A percentile compares a stretch with the other conserved stretches of the same genome.
These are phyloP conservation scores for Cataglyphis altisquamis DNA, from an alignment of 2,888 invertebrate genomes.

Conservation along the genomic window DNA sequence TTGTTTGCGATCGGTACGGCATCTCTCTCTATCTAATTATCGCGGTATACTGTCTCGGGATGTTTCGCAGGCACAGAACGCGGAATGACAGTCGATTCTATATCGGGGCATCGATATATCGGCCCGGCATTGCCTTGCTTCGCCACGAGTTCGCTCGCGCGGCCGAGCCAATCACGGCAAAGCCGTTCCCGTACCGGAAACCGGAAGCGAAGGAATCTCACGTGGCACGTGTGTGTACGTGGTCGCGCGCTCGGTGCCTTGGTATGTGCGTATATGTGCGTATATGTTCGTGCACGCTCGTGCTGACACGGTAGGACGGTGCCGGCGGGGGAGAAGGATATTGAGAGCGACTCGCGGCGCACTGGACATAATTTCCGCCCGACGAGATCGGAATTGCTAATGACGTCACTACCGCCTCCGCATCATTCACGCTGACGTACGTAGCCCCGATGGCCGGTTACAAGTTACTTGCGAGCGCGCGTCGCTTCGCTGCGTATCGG, in stretches of 20 bases:
- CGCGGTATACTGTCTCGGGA: constrained; percentile 59
- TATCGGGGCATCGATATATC: constrained; percentile 73
- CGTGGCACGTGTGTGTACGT: constrained; percentile 71
- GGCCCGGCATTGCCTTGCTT: constrained; percentile 54
- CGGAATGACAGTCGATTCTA: constrained; percentile 74
- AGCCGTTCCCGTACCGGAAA: constrained; percentile 82
- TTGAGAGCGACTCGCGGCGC: constrained; percentile 85
- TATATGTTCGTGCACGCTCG: constrained; percentile 66
- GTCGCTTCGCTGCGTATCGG: constrained; percentile 51
- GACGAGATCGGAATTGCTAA: constrained; percentile 87
- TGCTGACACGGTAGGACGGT: constrained; percentile 41
- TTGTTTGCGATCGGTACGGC: constrained; percentile 8
- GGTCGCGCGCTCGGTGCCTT: constrained; percentile 43
- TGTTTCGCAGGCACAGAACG: constrained; percentile 50
- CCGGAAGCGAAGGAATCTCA: constrained; percentile 84
- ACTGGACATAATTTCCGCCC: constrained; percentile 86
- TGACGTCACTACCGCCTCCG: constrained; percentile 85
- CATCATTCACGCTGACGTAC: constrained; percentile 82
- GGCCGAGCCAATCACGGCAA: constrained; percentile 80
- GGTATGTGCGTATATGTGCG: constrained; percentile 48
- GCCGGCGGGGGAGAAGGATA: constrained; percentile 79
- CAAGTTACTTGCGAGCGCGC: constrained; percentile 76
- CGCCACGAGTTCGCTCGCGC: constrained; percentile 66
- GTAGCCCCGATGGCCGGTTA: constrained; percentile 68
- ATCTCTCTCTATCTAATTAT: constrained; percentile 74